phyloP scores from a whole-genome alignment of 2,888 invertebrate species.

The Drosophila putrida region DNA sequence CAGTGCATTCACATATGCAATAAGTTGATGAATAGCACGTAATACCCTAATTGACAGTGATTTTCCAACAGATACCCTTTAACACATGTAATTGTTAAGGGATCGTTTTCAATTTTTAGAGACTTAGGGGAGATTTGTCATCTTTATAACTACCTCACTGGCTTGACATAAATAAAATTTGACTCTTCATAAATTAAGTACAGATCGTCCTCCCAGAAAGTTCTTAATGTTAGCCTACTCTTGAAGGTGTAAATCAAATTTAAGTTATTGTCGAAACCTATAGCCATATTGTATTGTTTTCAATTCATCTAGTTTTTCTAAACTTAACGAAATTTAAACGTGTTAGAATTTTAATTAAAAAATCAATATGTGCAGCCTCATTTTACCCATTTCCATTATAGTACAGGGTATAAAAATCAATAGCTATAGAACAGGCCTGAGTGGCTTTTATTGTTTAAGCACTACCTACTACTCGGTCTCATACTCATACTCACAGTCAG shows the following conservation, averaged over 20 bases:
- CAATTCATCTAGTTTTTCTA: no score
- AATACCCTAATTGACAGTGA: not conserved
- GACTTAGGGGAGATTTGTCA: no score
- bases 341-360: not conserved
- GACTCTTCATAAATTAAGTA: no score
- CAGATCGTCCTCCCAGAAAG: no score
- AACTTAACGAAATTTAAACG: no score
- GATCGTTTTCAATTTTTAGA: not conserved
- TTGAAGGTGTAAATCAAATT: no score
- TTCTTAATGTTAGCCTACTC: no score
- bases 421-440: conserved; percentile 42
- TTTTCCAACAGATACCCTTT: not conserved
- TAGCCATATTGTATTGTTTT: no score
- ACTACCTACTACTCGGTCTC: conserved; percentile 6
- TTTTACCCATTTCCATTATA: not conserved
- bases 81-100: not conserved
- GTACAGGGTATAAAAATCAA: conserved; percentile 54
- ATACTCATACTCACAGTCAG: conserved; percentile 3
- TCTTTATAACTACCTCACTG: no score
- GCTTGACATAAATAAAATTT: no score
- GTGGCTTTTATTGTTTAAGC: conserved; percentile 68
- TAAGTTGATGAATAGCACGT: conserved; percentile 8
- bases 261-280: no score
- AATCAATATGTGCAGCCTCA: not conserved
- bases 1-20: conserved; percentile 23